Evolutionary conservation across 1,140 invertebrate genomes (phyloP).

Genomic region (Aethina tumida): DNA sequence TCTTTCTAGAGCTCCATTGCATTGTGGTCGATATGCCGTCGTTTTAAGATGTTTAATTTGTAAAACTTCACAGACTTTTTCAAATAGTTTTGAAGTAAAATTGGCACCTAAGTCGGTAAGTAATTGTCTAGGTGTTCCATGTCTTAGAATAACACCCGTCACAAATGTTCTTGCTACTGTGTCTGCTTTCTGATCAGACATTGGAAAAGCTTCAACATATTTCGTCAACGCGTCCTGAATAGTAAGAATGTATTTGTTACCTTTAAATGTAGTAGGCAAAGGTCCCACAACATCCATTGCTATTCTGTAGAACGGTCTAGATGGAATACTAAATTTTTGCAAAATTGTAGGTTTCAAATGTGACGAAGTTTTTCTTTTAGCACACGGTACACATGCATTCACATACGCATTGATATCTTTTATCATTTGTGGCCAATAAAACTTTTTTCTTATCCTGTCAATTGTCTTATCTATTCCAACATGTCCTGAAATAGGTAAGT

Average conservation of each 20-base stretch:
- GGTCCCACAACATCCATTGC: conserved; percentile 35
- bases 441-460: conserved; percentile 1
- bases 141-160: conserved; percentile 18
- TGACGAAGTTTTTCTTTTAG: conserved; percentile 13
- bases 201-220: conserved; percentile 19
- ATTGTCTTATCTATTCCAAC: conserved; percentile 14
- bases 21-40: conserved; percentile 24
- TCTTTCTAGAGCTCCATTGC: conserved; percentile 18
- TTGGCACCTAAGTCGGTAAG: conserved; percentile 27
- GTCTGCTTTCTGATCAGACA: conserved; percentile 18
- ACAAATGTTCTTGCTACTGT: conserved; percentile 20
- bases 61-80: conserved; percentile 21
- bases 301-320: conserved; percentile 22
- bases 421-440: conserved; percentile 19
- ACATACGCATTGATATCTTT: conserved; percentile 15
- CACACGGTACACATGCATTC: conserved; percentile 14
- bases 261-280: conserved; percentile 16
- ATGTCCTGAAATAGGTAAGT: conserved; percentile 15
- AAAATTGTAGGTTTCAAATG: conserved; percentile 10
- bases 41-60: conserved; percentile 26
- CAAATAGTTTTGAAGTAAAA: conserved; percentile 24
- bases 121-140: conserved; percentile 25
- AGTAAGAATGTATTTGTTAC: conserved; percentile 33
- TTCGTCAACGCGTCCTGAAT: conserved; percentile 25
- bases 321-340: conserved; percentile 4